Evolutionary conservation across 2,797 vertebrate genomes (phyloP), one percentile per base, ranked within the genome.

Genomic region (Brachyalestes nurse): DNA sequence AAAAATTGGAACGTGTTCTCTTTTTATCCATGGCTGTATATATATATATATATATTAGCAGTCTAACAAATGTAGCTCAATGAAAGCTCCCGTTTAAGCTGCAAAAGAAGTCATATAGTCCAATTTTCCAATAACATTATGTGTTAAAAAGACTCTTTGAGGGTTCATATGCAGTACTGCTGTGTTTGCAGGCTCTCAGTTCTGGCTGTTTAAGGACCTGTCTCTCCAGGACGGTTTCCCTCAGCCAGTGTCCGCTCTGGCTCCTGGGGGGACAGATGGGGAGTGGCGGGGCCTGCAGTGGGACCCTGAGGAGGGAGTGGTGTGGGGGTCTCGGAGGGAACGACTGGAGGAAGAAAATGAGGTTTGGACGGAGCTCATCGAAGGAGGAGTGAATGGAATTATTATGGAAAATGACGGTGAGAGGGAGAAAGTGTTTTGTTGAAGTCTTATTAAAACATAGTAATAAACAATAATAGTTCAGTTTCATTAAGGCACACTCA

Each of bases 131-230:
- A 34, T 34, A 34, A 34, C 34, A 4, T 34, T 34, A 34, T 34
- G 5, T 34, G 34, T 34, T 34, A 2, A 34, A 34, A 34, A 34
- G 34, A 34, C 34, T 34, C 3, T 28, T 34, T 34, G 34, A 2
- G 34, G 4, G 34, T 4, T 55, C 3, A 19, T 38, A 67, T 21
- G 5, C 57, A 51, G 5, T 51, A 5, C 55, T 4, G 21, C 16
- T 19, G 10, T 53, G 51, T 69, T 69, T 66, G 14, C 81, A 95
- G 94, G 86, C 38, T 91, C 92, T 12, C 88, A 92, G 75, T 91
- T 93, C 80, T 95, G 94, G 94, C 85, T 94, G 13, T 95, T 95
- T 80, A 92, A 87, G 77, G 94, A 92, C 80, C 90, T 95, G 25
- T 78, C 89, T 23, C 92, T 94, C 53, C 92, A 94, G 83, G 91